Base-by-base conservation (phyloP, 2,888 invertebrate genomes). In the Lymantria monacha region DNA sequence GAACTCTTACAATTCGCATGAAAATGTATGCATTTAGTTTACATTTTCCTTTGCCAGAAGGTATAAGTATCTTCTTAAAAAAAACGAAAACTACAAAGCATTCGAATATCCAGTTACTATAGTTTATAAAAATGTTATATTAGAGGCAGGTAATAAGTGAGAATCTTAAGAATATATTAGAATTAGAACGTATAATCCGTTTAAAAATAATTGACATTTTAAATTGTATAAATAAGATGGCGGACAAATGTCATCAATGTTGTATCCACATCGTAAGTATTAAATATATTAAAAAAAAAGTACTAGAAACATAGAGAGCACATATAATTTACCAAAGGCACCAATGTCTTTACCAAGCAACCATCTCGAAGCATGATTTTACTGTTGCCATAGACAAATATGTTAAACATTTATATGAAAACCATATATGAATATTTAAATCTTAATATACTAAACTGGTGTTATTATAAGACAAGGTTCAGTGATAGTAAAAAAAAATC, bases 341-440 rank as follows among this genome's bases (percentile, higher is more conserved):
- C 84, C 84, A 79, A 72, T 74, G 69, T 71, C 72, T 76, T 76
- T 76, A 82, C 76, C 80, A 83, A 87, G 79, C 83, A 70, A 83
- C 74, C 82, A 74, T 71, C 76, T 71, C 59, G 79, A 84, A 85
- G 85, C 83, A 76, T 74, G 70, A 81, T 78, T 71, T 72, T 77
- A 80, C 77, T 76, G 69, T 69, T 59, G 59, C 66, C 61, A 72
- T 67, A 70, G 56, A 69, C 61, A 55, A 61, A 63, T 48, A 70
- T 46, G 46, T 57, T 63, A 51, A 22, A 70, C 58, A 57, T 49
- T 48, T 30, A 58, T 41, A 57, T 31, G 42, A 49, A 48, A 53
- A 44, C 48, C 51, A 55, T 46, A 50, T 8, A 44, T 42, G 31
- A 38, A 41, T 41, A 7, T 15, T 14, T 37, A 37, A 44, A 14